Evolutionary conservation across 2,888 invertebrate genomes (phyloP), one percentile per base, ranked within the genome.

Genomic region (Apodemia mormo): DNA sequence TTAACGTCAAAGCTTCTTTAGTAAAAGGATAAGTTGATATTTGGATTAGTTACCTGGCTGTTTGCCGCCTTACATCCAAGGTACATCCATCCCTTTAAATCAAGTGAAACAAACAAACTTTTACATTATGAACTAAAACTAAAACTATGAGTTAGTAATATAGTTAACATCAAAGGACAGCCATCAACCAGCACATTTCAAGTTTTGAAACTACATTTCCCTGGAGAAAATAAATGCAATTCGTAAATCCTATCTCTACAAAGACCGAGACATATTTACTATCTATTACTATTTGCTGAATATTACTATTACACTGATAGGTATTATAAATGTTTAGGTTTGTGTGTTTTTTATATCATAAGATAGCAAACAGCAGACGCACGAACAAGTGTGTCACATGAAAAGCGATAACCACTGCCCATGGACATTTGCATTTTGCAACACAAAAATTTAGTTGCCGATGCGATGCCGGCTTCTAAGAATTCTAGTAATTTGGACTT

Each of bases 151-250:
- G 58, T 58, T 58, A 12, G 30, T 30, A 58, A 58, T 12, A 58
- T 33, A 58, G 58, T 58, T 58, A 58, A 58, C 58, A 58, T 58
- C 58, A 58, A 58, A 58, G 30, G 58, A 58, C 58, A 58, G 58
- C 30, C 30, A 58, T 58, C 58, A 58, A 58, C 58, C 29, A 58
- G 58, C 30, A 58, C 58, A 58, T 58, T 58, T 58, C 58, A 58
- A 58, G 58, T 58, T 58, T 58, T 33, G 58, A 58, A 58, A 30
- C 58, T 30, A 58, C 58, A 58, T 58, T 58, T 58, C 58, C 58
- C 58, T 58, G 4, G 58, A 58, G 58, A 58, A 58, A 33, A 58
- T 58, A 12, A 29, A 58, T 58, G 58, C 58, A 58, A 58, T 58
- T 58, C 30, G 30, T 12, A 6, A 29, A 30, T 58, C 33, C 58